Conservation (phyloP, 2,113 vertebrate genomes). For the Serilophus lunatus region DNA sequence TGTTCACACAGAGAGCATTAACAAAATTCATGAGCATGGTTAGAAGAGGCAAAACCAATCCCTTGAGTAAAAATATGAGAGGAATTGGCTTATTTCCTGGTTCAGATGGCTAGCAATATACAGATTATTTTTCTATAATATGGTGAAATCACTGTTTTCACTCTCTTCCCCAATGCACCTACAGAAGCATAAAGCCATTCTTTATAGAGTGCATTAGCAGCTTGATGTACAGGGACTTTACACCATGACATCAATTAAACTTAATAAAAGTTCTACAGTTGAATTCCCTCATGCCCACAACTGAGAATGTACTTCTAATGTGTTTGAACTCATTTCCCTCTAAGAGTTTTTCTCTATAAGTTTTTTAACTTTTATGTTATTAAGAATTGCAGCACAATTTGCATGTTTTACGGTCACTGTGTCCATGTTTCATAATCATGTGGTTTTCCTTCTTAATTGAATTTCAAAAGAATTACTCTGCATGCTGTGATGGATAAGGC, state of each 20-base stretch:
- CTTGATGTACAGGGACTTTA: background rate
- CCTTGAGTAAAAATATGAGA: background rate
- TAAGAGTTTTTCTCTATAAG: background rate
- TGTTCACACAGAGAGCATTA: background rate
- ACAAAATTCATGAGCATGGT: background rate
- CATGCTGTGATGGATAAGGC: background rate
- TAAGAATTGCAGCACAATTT: background rate
- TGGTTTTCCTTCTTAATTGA: background rate
- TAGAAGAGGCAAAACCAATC: background rate
- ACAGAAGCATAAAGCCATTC: background rate
- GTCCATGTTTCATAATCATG: background rate
- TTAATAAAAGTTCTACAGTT: background rate
- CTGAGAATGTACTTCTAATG: background rate
- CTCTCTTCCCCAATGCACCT: background rate
- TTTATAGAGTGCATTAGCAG: background rate
- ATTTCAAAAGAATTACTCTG: background rate
- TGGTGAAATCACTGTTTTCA: background rate
- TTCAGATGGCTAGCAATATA: background rate
- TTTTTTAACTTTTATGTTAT: background rate
- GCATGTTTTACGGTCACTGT: background rate
- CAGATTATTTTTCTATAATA: background rate
- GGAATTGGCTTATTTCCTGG: background rate
- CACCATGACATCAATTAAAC: background rate
- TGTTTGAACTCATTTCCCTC: background rate
- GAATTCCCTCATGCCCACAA: background rate